Evolutionary conservation across 2,888 invertebrate genomes (phyloP).

Genomic region (Athripsodes cinereus): DNA sequence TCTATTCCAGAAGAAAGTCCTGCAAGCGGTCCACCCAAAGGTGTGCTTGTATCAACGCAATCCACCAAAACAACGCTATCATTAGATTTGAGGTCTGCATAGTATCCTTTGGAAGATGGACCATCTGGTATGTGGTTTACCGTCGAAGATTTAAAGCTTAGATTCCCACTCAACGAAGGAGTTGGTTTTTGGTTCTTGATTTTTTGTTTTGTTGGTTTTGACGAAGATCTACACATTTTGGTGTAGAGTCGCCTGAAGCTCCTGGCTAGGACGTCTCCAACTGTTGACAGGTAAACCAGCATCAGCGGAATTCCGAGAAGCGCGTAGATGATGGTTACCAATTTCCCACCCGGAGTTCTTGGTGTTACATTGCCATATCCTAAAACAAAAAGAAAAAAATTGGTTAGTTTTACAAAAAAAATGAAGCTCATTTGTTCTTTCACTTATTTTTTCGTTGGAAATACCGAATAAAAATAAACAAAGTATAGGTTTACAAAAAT

Average conservation of each 20-base stretch:
- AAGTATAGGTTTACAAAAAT: too few relatives aligned
- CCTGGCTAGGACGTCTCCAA: constrained; percentile 79
- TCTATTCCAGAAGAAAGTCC: constrained; percentile 41
- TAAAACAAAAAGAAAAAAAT: constrained; percentile 42
- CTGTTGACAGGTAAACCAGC: constrained; percentile 80
- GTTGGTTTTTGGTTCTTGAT: constrained; percentile 13
- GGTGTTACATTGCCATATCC: constrained; percentile 83
- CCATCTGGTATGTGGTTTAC: constrained; percentile 23
- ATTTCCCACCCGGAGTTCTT: constrained; percentile 69
- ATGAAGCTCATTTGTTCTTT: too few relatives aligned
- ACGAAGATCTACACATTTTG: constrained; percentile 41
- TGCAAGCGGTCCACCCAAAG: constrained; percentile 19
- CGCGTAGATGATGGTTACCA: constrained; percentile 80
- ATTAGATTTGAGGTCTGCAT: constrained; percentile 35
- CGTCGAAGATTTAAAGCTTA: constrained; percentile 35
- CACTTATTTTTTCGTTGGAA: too few relatives aligned
- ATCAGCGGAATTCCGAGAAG: constrained; percentile 83
- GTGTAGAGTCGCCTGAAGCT: constrained; percentile 68
- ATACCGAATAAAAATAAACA: too few relatives aligned
- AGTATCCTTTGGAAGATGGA: constrained; percentile 21
- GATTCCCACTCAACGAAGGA: constrained; percentile 33
- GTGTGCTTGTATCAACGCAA: constrained; percentile 30
- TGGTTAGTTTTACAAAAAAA: too few relatives aligned
- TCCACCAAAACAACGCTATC: constrained; percentile 37
- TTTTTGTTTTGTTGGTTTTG: constrained; percentile 30